Conservation (phyloP, 1,140 invertebrate genomes). For the Achroia grisella region DNA sequence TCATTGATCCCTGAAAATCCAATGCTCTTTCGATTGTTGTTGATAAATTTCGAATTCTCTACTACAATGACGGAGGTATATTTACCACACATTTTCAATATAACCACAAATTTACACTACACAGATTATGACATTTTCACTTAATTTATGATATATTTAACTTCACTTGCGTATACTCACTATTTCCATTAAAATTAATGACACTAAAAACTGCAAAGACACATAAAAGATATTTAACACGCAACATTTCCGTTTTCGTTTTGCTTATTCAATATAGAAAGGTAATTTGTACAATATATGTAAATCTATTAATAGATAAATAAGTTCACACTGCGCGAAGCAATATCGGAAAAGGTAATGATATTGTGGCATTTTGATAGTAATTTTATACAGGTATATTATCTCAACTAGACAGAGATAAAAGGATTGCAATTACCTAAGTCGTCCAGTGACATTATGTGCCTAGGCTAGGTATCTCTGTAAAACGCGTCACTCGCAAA, state of each 20-base stretch:
- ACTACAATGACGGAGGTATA: too few species aligned
- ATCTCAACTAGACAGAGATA: constrained; percentile 10
- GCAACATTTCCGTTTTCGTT: constrained; percentile 6
- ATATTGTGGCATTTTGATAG: constrained; percentile 8
- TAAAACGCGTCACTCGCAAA: not conserved
- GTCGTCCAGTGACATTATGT: too few species aligned
- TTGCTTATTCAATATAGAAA: too few species aligned
- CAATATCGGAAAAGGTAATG: constrained; percentile 4
- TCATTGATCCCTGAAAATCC: too few species aligned
- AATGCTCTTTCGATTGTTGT: too few species aligned
- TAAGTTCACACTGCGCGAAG: not conserved
- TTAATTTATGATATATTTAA: too few species aligned
- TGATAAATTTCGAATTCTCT: too few species aligned
- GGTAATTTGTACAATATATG: too few species aligned
- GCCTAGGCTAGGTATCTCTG: not conserved
- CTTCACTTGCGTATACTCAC: not conserved
- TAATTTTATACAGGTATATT: constrained; percentile 14
- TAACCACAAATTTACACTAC: too few species aligned
- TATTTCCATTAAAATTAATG: not conserved
- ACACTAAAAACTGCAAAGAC: not conserved
- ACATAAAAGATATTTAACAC: constrained; percentile 1
- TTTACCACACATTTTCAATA: too few species aligned
- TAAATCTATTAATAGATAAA: too few species aligned
- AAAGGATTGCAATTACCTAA: not conserved
- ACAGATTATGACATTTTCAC: too few species aligned